Evolutionary conservation across 2,888 invertebrate species (phyloP).

Genomic region (Octonoba sinensis): DNA sequence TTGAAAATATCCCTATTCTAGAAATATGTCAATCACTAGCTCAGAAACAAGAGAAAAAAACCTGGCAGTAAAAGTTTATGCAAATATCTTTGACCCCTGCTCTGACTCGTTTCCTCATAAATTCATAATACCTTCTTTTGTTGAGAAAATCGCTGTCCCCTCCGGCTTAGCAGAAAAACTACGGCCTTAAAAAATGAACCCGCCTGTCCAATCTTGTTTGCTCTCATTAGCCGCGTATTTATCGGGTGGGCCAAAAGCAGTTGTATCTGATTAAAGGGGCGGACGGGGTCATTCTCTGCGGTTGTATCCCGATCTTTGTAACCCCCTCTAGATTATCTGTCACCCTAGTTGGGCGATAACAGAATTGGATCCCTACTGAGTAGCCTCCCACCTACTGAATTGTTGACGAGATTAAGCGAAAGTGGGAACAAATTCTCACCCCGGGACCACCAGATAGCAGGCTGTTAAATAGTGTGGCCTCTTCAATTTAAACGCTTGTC

Average conservation of each 20-base stretch:
- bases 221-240: slow-evolving; percentile 56
- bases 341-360: slow-evolving; percentile 19
- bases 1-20: background rate
- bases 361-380: slow-evolving; percentile 10
- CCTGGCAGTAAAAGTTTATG: slow-evolving; percentile 25
- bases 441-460: background rate
- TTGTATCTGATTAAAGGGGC: slow-evolving; percentile 55
- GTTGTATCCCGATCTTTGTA: slow-evolving; percentile 39
- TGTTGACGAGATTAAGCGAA: slow-evolving; percentile 46
- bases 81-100: slow-evolving; percentile 42
- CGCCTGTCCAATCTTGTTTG: slow-evolving; percentile 54
- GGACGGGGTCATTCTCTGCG: slow-evolving; percentile 39
- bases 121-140: slow-evolving; percentile 48
- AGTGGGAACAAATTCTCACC: background rate
- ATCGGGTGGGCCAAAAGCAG: slow-evolving; percentile 42
- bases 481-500: no score
- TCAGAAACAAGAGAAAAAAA: no score
- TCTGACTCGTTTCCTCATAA: slow-evolving; percentile 27
- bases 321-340: slow-evolving; percentile 21
- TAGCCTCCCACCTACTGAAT: slow-evolving; percentile 1
- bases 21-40: background rate
- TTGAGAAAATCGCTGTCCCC: slow-evolving; percentile 4
- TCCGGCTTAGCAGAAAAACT: slow-evolving; percentile 28
- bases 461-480: no score
- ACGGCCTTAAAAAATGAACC: slow-evolving; percentile 37